Conservation (phyloP, 1,140 invertebrate genomes). For the Philaenus spumarius region DNA sequence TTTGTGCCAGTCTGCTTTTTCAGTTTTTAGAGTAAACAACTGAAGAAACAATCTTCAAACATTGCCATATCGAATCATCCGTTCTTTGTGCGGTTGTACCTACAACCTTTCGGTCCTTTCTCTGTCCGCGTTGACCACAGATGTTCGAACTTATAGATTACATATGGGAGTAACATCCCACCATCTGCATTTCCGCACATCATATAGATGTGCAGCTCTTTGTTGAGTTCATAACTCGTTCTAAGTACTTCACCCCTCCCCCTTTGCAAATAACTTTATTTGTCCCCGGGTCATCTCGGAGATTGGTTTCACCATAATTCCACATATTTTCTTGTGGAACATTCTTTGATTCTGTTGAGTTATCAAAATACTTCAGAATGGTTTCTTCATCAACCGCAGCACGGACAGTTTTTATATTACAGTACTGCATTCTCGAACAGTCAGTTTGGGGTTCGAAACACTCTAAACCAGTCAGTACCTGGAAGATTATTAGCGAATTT, state of each 20-base stretch:
- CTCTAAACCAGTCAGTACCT: slow-evolving; percentile 12
- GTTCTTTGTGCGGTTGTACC: slow-evolving; percentile 28
- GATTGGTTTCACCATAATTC: slow-evolving; percentile 30
- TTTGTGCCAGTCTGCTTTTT: slow-evolving; percentile 32
- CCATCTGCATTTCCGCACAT: slow-evolving; percentile 18
- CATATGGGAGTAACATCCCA: slow-evolving; percentile 32
- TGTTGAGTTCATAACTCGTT: slow-evolving; percentile 16
- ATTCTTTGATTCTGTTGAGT: slow-evolving; percentile 24
- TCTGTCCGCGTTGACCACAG: slow-evolving; percentile 36
- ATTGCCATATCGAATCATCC: slow-evolving; percentile 36
- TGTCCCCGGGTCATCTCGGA: slow-evolving; percentile 36
- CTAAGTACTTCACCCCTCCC: slow-evolving; percentile 19
- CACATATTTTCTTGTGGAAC: slow-evolving; percentile 17
- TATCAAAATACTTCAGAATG: slow-evolving; percentile 31
- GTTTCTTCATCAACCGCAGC: slow-evolving; percentile 21
- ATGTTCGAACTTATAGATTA: slow-evolving; percentile 38
- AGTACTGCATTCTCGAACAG: slow-evolving; percentile 3
- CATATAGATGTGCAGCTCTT: slow-evolving; percentile 25
- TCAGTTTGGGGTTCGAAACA: slow-evolving; percentile 11
- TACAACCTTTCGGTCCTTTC: slow-evolving; percentile 32
- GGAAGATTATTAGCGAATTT: no score
- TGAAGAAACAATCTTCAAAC: slow-evolving; percentile 36
- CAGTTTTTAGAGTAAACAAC: slow-evolving; percentile 25
- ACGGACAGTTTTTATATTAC: slow-evolving; percentile 34
- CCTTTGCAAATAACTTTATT: slow-evolving; percentile 24